Conservation (phyloP, 2,113 vertebrate genomes). For the Alouatta palliata region DNA sequence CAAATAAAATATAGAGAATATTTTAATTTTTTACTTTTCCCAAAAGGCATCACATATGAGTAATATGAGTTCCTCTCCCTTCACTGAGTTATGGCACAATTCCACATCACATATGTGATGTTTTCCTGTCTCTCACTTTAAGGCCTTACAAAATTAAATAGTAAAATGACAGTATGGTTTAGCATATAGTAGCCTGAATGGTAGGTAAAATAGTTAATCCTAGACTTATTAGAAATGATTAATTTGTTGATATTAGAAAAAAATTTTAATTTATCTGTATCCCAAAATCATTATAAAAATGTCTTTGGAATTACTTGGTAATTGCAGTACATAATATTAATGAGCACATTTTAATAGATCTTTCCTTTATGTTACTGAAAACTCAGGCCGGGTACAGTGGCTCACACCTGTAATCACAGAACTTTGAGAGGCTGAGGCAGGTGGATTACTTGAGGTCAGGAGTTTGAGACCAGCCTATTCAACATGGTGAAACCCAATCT, state of each 20-base stretch:
- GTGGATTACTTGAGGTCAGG: background rate
- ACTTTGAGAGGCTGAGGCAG: background rate
- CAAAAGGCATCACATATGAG: background rate
- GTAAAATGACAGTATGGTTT: background rate
- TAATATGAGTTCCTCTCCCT: background rate
- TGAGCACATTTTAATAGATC: background rate
- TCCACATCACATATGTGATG: background rate
- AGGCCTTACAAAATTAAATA: background rate
- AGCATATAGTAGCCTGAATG: background rate
- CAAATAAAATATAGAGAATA: background rate
- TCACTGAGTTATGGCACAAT: background rate
- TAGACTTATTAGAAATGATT: background rate
- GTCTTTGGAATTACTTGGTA: background rate
- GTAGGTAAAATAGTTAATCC: background rate
- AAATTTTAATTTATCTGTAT: background rate
- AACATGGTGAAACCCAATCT: background rate
- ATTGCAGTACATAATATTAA: background rate
- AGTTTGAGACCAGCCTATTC: background rate
- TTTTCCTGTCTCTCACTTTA: background rate
- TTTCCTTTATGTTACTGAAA: background rate
- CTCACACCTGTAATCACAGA: background rate
- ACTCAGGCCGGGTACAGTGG: background rate
- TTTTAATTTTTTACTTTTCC: background rate
- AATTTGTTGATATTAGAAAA: conserved; percentile 3
- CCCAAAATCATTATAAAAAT: background rate